These are phyloP conservation scores for Scolopax bukidnonensis DNA, from an alignment of 2,797 vertebrate genomes.

Conservation along the genomic window DNA sequence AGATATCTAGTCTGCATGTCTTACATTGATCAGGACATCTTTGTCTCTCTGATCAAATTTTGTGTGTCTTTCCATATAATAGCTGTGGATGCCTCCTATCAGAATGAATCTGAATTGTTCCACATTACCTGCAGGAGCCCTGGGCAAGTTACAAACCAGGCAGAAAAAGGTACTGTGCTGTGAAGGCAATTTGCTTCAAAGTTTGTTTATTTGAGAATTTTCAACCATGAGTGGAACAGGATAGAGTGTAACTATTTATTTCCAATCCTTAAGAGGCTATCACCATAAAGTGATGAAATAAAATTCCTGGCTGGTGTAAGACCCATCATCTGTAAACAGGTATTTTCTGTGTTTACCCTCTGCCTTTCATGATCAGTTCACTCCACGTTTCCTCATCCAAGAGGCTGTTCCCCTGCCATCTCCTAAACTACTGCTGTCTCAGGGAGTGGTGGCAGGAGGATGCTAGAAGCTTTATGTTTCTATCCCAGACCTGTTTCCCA, in stretches of 20 bases:
- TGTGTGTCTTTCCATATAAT: neutral
- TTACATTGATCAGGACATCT: neutral
- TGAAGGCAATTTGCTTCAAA: neutral
- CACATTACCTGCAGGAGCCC: neutral
- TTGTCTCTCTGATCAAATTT: neutral
- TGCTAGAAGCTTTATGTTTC: neutral
- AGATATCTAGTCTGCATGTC: neutral
- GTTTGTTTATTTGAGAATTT: neutral
- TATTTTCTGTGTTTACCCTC: neutral
- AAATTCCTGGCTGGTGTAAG: neutral
- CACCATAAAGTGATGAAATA: neutral
- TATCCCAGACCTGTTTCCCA: neutral
- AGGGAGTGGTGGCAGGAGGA: neutral
- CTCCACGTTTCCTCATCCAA: accelerated
- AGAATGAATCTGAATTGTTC: neutral
- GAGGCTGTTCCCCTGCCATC: neutral
- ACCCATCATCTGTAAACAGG: accelerated
- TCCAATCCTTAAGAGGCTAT: neutral
- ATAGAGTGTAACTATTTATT: neutral
- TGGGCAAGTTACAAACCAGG: neutral
- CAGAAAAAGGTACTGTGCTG: neutral
- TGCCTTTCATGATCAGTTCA: neutral
- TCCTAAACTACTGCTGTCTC: neutral
- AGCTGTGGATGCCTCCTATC: neutral
- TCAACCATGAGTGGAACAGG: neutral